phyloP scores from a whole-genome alignment of 1,140 invertebrate species.

The Conopomorpha cramerella region DNA sequence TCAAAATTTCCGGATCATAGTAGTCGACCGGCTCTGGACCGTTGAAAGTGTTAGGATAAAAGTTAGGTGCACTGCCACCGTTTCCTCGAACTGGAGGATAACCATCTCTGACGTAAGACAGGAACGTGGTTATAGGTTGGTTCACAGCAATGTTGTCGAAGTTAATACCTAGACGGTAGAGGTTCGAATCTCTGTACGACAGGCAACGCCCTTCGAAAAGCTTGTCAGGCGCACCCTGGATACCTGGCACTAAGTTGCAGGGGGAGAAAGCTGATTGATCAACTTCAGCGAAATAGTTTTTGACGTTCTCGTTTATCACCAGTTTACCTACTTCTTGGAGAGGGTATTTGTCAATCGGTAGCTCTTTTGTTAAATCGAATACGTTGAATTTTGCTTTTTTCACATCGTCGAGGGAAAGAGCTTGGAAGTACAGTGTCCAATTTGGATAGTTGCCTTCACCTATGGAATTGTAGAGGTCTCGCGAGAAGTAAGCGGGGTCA shows the following conservation, averaged over 20 bases:
- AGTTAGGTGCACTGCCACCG: slow-evolving; percentile 81
- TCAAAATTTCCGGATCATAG: too few relatives aligned
- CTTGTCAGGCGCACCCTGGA: slow-evolving; percentile 82
- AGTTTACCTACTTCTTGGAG: slow-evolving; percentile 81
- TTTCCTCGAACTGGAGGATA: slow-evolving; percentile 62
- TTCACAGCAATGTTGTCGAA: slow-evolving; percentile 84
- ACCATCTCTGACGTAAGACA: slow-evolving; percentile 74
- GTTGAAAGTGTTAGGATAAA: slow-evolving; percentile 87
- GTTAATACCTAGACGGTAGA: slow-evolving; percentile 82
- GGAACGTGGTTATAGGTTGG: slow-evolving; percentile 73
- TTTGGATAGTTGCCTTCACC: slow-evolving; percentile 61
- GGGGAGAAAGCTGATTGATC: slow-evolving; percentile 86
- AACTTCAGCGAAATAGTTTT: slow-evolving; percentile 81
- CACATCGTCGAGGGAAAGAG: slow-evolving; percentile 47
- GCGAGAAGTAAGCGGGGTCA: slow-evolving; percentile 71
- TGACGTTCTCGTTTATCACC: slow-evolving; percentile 77
- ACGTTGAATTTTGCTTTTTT: slow-evolving; percentile 53
- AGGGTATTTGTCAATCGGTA: slow-evolving; percentile 80
- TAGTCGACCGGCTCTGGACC: slow-evolving; percentile 70
- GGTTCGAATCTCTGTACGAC: slow-evolving; percentile 82
- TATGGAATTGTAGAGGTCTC: slow-evolving; percentile 54
- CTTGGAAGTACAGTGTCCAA: slow-evolving; percentile 64
- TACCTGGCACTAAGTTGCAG: slow-evolving; percentile 79
- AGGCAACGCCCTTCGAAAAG: slow-evolving; percentile 85
- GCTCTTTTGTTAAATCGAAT: slow-evolving; percentile 73